A percentile compares a stretch with the other conserved stretches of the same genome.
Evolutionary conservation across 2,113 vertebrate species (phyloP).

Genomic region (Vidua macroura): DNA sequence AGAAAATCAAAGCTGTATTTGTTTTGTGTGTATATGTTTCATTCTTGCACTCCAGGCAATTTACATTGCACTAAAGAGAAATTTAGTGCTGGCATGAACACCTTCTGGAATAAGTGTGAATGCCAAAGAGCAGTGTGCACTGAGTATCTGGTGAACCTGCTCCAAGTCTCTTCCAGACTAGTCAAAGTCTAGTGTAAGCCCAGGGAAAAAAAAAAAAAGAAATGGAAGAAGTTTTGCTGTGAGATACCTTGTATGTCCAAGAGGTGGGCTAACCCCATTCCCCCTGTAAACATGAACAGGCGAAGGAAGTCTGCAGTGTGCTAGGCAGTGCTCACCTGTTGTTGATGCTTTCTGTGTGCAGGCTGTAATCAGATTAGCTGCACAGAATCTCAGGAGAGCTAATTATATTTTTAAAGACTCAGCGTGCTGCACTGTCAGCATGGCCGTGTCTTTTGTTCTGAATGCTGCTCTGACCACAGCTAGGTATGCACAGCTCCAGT

Average conservation of each 20-base stretch:
- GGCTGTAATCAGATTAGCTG: neutral
- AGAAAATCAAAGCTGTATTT: neutral
- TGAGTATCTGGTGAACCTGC: neutral
- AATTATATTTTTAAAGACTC: neutral
- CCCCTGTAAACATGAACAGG: accelerated
- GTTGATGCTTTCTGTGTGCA: neutral
- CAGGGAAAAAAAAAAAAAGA: neutral
- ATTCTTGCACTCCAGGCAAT: neutral
- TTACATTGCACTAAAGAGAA: slow-evolving; percentile 6
- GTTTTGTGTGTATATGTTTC: neutral
- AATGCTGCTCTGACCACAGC: neutral
- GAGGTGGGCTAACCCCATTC: neutral
- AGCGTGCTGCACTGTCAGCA: neutral
- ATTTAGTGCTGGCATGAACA: neutral
- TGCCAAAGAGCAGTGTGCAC: neutral
- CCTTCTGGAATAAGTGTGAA: neutral
- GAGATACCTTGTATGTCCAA: neutral
- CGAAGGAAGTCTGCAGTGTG: neutral
- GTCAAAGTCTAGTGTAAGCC: neutral
- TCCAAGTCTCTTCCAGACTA: neutral
- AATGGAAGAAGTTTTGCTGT: neutral
- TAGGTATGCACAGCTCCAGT: neutral
- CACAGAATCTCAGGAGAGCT: neutral
- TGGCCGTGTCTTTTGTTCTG: neutral
- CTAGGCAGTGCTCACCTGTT: neutral